Conservation (phyloP, 2,888 invertebrate genomes). For the Drosophila austrosaltans region DNA sequence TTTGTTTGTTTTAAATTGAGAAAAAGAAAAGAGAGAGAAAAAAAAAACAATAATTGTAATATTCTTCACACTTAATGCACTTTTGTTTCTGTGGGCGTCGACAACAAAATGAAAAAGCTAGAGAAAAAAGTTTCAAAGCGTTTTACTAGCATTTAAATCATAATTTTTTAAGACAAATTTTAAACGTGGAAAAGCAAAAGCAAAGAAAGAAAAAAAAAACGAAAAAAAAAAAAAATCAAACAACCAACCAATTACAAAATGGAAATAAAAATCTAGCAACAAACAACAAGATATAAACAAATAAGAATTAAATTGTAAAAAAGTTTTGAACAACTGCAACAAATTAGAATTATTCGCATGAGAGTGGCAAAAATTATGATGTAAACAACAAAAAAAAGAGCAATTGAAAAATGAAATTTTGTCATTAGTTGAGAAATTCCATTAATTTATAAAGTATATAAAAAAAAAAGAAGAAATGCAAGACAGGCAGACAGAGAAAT, state of each 20-base stretch:
- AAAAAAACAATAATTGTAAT: slow-evolving; percentile 35
- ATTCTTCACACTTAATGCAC: slow-evolving; percentile 11
- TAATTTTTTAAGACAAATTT: slow-evolving; percentile 72
- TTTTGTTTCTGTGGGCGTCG: slow-evolving; percentile 69
- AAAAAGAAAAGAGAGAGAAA: slow-evolving; percentile 19
- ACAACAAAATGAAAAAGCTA: slow-evolving; percentile 40
- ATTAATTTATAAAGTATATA: neutral
- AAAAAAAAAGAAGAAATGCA: neutral
- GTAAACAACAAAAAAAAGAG: neutral
- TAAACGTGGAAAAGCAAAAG: slow-evolving; percentile 57
- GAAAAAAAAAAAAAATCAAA: slow-evolving; percentile 32
- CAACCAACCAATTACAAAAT: slow-evolving; percentile 49
- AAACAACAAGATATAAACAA: neutral
- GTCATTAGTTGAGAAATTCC: slow-evolving; percentile 11
- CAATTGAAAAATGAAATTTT: slow-evolving; percentile 2
- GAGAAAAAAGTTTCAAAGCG: slow-evolving; percentile 61
- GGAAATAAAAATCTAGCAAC: slow-evolving; percentile 36
- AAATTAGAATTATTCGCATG: slow-evolving; percentile 6
- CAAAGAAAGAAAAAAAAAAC: slow-evolving; percentile 39
- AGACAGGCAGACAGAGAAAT: neutral
- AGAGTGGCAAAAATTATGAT: neutral
- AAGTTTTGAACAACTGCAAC: slow-evolving; percentile 21
- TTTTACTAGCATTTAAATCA: slow-evolving; percentile 72
- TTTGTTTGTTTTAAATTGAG: neutral
- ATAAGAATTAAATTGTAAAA: slow-evolving; percentile 15